Percentiles rank a stretch among this genome's conserved stretches.
These are phyloP conservation scores for Calephelis perditalis DNA, from an alignment of 2,888 invertebrate genomes.

Conservation along the genomic window DNA sequence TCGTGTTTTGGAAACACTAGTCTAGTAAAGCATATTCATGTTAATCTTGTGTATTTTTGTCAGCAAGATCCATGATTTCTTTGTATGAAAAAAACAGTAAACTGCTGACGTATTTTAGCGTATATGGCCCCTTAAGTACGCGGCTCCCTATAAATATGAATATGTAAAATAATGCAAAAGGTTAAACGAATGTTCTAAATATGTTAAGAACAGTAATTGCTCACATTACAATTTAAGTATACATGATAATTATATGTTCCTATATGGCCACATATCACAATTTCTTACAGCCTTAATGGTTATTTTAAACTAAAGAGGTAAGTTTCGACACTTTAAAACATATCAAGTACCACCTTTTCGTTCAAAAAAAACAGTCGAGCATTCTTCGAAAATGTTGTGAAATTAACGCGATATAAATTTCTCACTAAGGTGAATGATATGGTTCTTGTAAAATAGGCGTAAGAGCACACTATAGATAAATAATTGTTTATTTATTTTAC, in stretches of 20 bases:
- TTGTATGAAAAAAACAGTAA: too few species aligned
- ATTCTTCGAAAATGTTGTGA: slow-evolving; percentile 27
- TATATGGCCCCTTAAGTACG: too few species aligned
- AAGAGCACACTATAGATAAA: slow-evolving; percentile 4
- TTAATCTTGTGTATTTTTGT: too few species aligned
- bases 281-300: slow-evolving; percentile 2
- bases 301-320: slow-evolving; percentile 8
- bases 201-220: background rate
- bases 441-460: slow-evolving; percentile 21
- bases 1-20: too few species aligned
- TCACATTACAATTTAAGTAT: slow-evolving; percentile 1
- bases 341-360: slow-evolving; percentile 19
- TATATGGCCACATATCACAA: background rate
- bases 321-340: slow-evolving; percentile 15
- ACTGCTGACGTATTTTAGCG: too few species aligned
- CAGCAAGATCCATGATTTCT: too few species aligned
- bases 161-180: background rate
- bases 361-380: slow-evolving; percentile 16
- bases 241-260: slow-evolving; percentile 7
- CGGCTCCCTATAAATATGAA: too few species aligned
- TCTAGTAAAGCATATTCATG: too few species aligned
- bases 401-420: slow-evolving; percentile 24
- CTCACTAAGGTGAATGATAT: slow-evolving; percentile 34
- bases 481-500: too few species aligned
- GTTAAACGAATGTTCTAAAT: slow-evolving; percentile 2